phyloP scores from a whole-genome alignment of 92 coral and sea anemone genomes.

The Epizoanthus fatuus region DNA sequence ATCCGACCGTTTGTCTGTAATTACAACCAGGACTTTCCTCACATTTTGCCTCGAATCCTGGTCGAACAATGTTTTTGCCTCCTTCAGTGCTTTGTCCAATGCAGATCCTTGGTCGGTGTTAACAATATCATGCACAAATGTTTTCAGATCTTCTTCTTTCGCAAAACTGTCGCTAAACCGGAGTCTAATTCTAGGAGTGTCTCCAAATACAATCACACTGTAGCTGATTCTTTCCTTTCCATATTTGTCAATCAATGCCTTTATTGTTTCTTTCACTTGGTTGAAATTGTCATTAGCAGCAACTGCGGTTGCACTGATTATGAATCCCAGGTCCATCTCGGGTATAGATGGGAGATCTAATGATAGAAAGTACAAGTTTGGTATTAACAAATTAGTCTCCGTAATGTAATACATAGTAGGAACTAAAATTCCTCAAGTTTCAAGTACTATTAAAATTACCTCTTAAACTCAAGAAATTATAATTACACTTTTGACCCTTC shows the following conservation, averaged over 20 bases:
- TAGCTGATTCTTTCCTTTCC: constrained; percentile 42
- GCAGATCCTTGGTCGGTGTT: constrained; percentile 68
- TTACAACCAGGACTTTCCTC: constrained; percentile 42
- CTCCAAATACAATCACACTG: constrained; percentile 49
- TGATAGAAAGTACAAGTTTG: not conserved
- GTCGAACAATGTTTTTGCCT: constrained; percentile 41
- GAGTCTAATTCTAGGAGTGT: constrained; percentile 44
- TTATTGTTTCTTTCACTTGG: constrained; percentile 25
- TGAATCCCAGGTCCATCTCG: constrained; percentile 57
- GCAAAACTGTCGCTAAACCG: constrained; percentile 45
- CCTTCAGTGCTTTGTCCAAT: constrained; percentile 50
- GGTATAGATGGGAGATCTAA: constrained; percentile 32
- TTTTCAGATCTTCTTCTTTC: constrained; percentile 56
- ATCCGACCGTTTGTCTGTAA: constrained; percentile 46
- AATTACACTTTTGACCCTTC: too few relatives aligned
- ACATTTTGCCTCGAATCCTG: constrained; percentile 36
- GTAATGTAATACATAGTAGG: not conserved
- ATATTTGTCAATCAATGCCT: constrained; percentile 42
- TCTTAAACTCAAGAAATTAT: too few relatives aligned
- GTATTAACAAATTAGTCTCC: not conserved
- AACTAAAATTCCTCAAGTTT: too few relatives aligned
- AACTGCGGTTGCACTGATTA: constrained; percentile 51
- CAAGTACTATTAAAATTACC: too few relatives aligned
- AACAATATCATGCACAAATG: constrained; percentile 53
- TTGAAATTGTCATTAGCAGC: constrained; percentile 34